Evolutionary conservation across 2,113 vertebrate species (phyloP).

Genomic region (Sinosuthora webbiana): DNA sequence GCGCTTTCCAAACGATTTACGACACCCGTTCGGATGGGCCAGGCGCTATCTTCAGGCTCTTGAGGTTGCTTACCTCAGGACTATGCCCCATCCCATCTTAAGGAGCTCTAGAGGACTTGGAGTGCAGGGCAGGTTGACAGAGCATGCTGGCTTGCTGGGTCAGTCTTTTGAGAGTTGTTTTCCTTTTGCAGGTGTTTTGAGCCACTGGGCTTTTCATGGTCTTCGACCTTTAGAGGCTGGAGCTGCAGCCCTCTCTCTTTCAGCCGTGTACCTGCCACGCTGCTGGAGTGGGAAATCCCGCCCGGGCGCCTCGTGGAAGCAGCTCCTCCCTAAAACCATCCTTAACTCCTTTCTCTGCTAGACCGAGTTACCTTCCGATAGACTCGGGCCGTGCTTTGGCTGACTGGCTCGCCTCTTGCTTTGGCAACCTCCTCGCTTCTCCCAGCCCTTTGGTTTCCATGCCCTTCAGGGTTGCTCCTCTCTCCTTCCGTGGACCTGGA

Average conservation of each 20-base stretch:
- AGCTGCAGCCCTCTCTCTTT: constrained; percentile 62
- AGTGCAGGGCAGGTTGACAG: constrained; percentile 28
- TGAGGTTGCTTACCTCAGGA: constrained; percentile 18
- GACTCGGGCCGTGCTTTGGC: constrained; percentile 51
- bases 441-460: constrained; percentile 60
- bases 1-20: constrained; percentile 12
- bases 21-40: not conserved
- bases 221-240: constrained; percentile 61
- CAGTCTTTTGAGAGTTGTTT: constrained; percentile 65
- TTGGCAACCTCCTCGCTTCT: constrained; percentile 65
- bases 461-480: constrained; percentile 14
- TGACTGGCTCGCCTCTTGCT: constrained; percentile 47
- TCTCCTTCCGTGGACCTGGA: constrained; percentile 4
- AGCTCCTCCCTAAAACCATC: constrained; percentile 61
- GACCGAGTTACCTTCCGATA: constrained; percentile 47
- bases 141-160: constrained; percentile 23
- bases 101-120: constrained; percentile 30
- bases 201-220: constrained; percentile 57
- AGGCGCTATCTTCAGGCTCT: constrained; percentile 28
- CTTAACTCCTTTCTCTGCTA: constrained; percentile 58
- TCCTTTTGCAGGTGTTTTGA: constrained; percentile 69
- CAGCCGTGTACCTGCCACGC: constrained; percentile 47
- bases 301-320: constrained; percentile 54
- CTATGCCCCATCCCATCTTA: not conserved
- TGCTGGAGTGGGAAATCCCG: constrained; percentile 60